Conservation (phyloP, 2,113 vertebrate species). For the Erinaceus europaeus region DNA sequence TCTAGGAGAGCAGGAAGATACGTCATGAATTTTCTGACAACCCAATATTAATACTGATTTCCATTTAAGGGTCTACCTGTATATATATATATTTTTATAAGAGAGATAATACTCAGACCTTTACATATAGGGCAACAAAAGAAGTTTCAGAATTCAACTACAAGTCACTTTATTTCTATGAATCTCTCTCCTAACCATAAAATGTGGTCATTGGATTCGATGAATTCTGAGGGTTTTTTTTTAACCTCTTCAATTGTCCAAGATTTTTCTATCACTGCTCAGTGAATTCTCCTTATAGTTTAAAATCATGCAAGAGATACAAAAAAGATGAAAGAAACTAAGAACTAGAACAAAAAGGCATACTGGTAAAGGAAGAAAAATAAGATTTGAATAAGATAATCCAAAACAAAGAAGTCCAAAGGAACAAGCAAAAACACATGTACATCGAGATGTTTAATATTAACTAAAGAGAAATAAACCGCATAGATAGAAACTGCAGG, state of each 20-base stretch:
- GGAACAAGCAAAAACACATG: neutral
- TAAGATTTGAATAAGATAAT: conserved; percentile 1
- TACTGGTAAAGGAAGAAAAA: neutral
- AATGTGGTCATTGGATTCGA: neutral
- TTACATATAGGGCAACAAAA: neutral
- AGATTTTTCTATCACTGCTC: neutral
- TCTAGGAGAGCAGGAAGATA: too few species aligned
- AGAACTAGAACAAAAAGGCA: conserved; percentile 33
- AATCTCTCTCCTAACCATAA: neutral
- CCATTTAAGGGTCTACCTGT: neutral
- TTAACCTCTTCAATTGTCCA: neutral
- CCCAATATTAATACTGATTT: conserved; percentile 34
- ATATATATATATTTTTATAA: conserved; percentile 7
- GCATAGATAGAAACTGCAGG: neutral
- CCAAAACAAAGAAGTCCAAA: conserved; percentile 2
- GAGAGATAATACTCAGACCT: neutral
- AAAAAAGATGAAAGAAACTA: conserved; percentile 7
- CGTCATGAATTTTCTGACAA: too few species aligned
- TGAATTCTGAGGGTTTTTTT: neutral
- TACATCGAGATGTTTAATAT: neutral
- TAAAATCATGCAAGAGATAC: conserved; percentile 19
- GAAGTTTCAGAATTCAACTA: neutral
- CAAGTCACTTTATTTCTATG: neutral
- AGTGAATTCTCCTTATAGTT: neutral
- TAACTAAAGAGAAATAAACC: neutral